These are phyloP conservation scores for Callipepla californica DNA, from an alignment of 2,113 vertebrate species.

Conservation along the genomic window DNA sequence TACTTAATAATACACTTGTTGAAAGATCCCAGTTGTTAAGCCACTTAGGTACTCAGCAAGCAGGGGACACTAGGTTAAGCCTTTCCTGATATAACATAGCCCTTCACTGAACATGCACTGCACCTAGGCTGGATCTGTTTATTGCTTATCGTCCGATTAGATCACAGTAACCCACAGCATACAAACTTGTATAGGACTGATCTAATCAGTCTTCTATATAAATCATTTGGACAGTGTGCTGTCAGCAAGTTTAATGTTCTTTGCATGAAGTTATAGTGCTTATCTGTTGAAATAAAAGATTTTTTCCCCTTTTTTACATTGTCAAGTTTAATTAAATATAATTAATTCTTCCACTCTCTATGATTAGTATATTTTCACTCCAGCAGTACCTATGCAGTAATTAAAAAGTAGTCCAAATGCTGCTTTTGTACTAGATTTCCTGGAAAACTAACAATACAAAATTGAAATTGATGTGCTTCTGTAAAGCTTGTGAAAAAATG, in stretches of 20 bases:
- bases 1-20: not conserved
- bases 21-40: slow-evolving; percentile 42
- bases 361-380: not conserved
- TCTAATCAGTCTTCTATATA: not conserved
- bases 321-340: not conserved
- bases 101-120: not conserved
- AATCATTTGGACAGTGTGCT: not conserved
- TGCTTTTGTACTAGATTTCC: not conserved
- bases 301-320: not conserved
- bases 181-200: not conserved
- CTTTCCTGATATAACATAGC: not conserved
- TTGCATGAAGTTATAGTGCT: accelerated
- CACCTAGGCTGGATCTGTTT: not conserved
- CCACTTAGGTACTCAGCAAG: slow-evolving; percentile 46
- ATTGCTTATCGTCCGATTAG: not conserved
- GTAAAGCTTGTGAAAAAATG: too few relatives aligned
- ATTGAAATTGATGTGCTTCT: not conserved
- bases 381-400: not conserved
- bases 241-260: not conserved
- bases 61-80: slow-evolving; percentile 20
- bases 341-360: not conserved
- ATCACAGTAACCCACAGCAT: not conserved
- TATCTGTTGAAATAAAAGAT: not conserved
- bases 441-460: not conserved
- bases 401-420: not conserved